Percentiles rank a stretch among this genome's conserved stretches.
phyloP scores from a whole-genome alignment of 2,113 vertebrate species.

The Nothoprocta perdicaria region DNA sequence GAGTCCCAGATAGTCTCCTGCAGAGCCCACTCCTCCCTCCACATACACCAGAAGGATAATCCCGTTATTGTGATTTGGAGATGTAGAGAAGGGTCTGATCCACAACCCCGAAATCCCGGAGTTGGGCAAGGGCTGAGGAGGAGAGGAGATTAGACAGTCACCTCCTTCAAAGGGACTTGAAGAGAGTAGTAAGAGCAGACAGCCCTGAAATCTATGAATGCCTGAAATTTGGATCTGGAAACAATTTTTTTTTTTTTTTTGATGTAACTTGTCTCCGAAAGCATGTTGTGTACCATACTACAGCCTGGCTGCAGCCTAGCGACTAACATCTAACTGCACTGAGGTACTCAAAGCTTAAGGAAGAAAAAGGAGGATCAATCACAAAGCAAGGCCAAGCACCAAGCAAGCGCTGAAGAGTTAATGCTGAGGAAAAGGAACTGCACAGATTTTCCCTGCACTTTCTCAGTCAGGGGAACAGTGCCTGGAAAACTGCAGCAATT shows the following conservation, averaged over 20 bases:
- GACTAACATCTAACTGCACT: slow-evolving; percentile 42
- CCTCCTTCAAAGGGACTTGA: background rate
- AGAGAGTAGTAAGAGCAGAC: background rate
- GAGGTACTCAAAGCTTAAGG: background rate
- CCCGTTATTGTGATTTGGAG: slow-evolving; percentile 62
- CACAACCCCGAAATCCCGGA: slow-evolving; percentile 1
- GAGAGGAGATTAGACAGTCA: slow-evolving; percentile 32
- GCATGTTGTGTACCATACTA: background rate
- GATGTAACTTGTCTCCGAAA: background rate
- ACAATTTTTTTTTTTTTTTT: slow-evolving; percentile 49
- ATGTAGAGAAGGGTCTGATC: slow-evolving; percentile 33
- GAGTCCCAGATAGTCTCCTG: slow-evolving; percentile 49
- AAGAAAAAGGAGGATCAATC: slow-evolving; percentile 39
- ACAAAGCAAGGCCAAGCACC: background rate
- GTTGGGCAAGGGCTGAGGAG: slow-evolving; percentile 28
- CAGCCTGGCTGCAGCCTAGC: slow-evolving; percentile 45
- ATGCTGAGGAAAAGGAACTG: accelerated
- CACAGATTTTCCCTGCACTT: background rate
- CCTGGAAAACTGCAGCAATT: background rate
- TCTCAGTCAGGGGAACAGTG: background rate
- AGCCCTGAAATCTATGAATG: background rate
- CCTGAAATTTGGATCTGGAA: slow-evolving; percentile 50
- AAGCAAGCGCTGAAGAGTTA: background rate
- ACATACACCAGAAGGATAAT: slow-evolving; percentile 37
- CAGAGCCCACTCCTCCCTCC: slow-evolving; percentile 38